These are phyloP conservation scores for Tretioscincus oriximinensis DNA, from an alignment of 2,113 vertebrate species.

Conservation along the genomic window DNA sequence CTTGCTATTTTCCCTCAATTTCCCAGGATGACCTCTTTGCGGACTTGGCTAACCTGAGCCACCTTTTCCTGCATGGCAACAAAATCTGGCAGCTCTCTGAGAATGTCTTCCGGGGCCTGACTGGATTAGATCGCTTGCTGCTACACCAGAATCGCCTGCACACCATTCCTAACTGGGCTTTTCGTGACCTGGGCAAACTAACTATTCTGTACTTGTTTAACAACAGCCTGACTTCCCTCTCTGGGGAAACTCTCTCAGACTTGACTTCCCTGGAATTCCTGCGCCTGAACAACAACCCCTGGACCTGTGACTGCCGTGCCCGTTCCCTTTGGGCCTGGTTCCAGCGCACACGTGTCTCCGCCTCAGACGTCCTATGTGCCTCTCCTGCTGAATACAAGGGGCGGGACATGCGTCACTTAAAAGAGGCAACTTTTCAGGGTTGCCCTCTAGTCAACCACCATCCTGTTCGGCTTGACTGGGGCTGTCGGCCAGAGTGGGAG, in stretches of 20 bases:
- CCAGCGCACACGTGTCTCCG: conserved; percentile 84
- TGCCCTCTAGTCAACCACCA: conserved; percentile 82
- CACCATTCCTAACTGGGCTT: conserved; percentile 85
- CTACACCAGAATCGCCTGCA: conserved; percentile 91
- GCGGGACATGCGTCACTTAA: conserved; percentile 86
- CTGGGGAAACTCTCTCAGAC: conserved; percentile 85
- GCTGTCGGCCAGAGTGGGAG: conserved; percentile 57
- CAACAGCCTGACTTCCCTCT: conserved; percentile 89
- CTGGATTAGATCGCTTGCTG: conserved; percentile 91
- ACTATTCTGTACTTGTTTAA: conserved; percentile 98
- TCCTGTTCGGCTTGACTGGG: conserved; percentile 76
- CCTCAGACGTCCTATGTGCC: conserved; percentile 85
- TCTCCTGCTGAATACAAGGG: conserved; percentile 82
- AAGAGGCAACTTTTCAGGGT: conserved; percentile 83
- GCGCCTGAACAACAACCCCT: conserved; percentile 93
- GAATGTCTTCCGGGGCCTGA: conserved; percentile 89
- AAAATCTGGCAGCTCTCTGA: conserved; percentile 88
- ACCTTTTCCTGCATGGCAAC: conserved; percentile 94
- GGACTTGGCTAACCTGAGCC: conserved; percentile 93
- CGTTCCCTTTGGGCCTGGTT: conserved; percentile 93
- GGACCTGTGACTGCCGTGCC: conserved; percentile 93
- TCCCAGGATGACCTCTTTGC: conserved; percentile 87
- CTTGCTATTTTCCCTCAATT: too few relatives aligned
- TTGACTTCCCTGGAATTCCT: conserved; percentile 90
- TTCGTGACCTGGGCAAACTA: conserved; percentile 86